phyloP scores from a whole-genome alignment of 2,113 vertebrate species.

The Sylvicapra grimmia region DNA sequence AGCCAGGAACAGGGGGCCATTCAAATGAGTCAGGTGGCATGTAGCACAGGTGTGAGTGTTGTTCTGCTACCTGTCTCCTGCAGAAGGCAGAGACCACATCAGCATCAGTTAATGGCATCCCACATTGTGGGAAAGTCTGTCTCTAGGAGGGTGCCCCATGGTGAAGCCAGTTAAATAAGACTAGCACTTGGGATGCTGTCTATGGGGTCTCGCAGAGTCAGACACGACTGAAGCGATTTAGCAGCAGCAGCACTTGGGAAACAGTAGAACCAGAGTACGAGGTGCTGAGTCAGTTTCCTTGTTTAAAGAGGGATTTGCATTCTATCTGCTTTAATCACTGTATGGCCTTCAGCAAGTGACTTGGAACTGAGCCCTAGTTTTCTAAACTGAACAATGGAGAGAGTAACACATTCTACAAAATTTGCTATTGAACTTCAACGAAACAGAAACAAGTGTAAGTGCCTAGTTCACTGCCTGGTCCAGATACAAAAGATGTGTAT shows the following conservation, averaged over 20 bases:
- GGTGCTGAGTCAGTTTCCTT: neutral
- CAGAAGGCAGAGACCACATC: conserved; percentile 12
- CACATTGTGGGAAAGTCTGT: neutral
- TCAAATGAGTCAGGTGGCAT: neutral
- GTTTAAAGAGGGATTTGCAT: neutral
- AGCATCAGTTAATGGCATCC: neutral
- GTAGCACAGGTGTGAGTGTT: neutral
- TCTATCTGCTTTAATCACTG: neutral
- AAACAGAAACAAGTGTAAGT: neutral
- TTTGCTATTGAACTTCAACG: neutral
- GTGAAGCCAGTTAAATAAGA: neutral
- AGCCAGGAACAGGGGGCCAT: neutral
- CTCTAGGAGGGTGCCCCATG: rapidly evolving
- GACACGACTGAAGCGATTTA: too few relatives aligned
- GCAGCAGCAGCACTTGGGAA: neutral
- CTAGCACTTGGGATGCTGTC: neutral
- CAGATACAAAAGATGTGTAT: neutral
- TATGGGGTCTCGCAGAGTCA: too few relatives aligned
- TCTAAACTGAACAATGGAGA: neutral
- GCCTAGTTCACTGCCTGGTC: neutral
- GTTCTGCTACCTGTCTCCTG: neutral
- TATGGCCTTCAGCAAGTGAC: neutral
- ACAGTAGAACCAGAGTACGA: too few relatives aligned
- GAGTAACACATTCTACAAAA: neutral
- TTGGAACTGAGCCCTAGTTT: neutral